Percentiles rank a stretch among this genome's conserved stretches.
These are phyloP conservation scores for Corynorhinus townsendii DNA, from an alignment of 2,113 vertebrate species.

Conservation along the genomic window DNA sequence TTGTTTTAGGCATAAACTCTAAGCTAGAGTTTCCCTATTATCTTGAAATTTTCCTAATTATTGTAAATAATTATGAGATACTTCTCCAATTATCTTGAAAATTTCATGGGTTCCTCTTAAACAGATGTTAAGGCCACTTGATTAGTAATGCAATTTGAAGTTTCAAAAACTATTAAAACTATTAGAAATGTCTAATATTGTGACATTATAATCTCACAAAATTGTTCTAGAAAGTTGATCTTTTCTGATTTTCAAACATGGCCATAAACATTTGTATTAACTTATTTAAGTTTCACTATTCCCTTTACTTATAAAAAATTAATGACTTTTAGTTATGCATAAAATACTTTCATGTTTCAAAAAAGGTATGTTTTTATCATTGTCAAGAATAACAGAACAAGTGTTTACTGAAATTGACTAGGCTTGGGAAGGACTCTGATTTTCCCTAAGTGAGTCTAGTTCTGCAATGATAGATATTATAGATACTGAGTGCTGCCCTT, in stretches of 20 bases:
- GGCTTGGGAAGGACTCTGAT: background rate
- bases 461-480: background rate
- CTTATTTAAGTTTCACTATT: background rate
- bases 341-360: background rate
- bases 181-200: background rate
- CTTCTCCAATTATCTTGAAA: background rate
- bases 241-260: constrained; percentile 5
- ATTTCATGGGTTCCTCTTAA: background rate
- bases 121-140: background rate
- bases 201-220: background rate
- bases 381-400: background rate
- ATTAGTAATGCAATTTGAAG: background rate
- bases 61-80: background rate
- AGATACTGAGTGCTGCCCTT: background rate
- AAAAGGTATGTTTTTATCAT: background rate
- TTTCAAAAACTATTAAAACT: background rate
- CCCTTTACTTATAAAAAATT: background rate
- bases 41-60: background rate
- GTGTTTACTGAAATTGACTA: background rate
- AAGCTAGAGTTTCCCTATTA: background rate
- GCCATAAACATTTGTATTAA: background rate
- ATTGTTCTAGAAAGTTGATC: background rate
- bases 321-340: background rate
- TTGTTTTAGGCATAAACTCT: background rate
- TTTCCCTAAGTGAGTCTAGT: background rate